These are phyloP conservation scores for Ectobius pallidus DNA, from an alignment of 2,888 invertebrate genomes.

Conservation along the genomic window DNA sequence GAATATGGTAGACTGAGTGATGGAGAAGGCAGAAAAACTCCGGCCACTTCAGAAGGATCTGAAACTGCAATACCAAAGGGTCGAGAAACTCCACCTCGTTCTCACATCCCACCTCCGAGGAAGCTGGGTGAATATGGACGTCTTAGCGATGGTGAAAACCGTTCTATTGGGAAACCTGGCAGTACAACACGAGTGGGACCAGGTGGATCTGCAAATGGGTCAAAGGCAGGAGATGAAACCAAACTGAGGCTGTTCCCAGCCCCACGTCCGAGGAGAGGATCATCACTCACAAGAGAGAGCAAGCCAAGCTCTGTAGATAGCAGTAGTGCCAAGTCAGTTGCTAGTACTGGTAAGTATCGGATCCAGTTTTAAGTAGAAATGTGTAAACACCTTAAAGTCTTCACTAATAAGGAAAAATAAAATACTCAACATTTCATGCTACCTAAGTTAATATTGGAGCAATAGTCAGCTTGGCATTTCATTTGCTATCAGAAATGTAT, in stretches of 20 bases:
- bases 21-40: slow-evolving; percentile 50
- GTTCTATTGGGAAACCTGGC: slow-evolving; percentile 46
- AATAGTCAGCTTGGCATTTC: too few species aligned
- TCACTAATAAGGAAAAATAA: too few species aligned
- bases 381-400: too few species aligned
- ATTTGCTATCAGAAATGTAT: too few species aligned
- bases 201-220: slow-evolving; percentile 30
- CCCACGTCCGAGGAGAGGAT: slow-evolving; percentile 59
- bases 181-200: slow-evolving; percentile 23
- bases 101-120: slow-evolving; percentile 60
- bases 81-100: slow-evolving; percentile 56
- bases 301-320: slow-evolving; percentile 35
- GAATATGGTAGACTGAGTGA: slow-evolving; percentile 71
- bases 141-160: slow-evolving; percentile 57
- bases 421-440: too few species aligned
- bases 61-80: slow-evolving; percentile 51
- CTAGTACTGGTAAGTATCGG: slow-evolving; percentile 40
- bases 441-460: too few species aligned
- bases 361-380: slow-evolving; percentile 40
- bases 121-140: slow-evolving; percentile 65
- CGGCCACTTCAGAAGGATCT: slow-evolving; percentile 5
- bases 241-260: slow-evolving; percentile 50
- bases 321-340: slow-evolving; percentile 36
- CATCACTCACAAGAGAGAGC: slow-evolving; percentile 63
- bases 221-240: slow-evolving; percentile 44